Conservation (phyloP, 2,888 invertebrate species). For the Salticus scenicus region DNA sequence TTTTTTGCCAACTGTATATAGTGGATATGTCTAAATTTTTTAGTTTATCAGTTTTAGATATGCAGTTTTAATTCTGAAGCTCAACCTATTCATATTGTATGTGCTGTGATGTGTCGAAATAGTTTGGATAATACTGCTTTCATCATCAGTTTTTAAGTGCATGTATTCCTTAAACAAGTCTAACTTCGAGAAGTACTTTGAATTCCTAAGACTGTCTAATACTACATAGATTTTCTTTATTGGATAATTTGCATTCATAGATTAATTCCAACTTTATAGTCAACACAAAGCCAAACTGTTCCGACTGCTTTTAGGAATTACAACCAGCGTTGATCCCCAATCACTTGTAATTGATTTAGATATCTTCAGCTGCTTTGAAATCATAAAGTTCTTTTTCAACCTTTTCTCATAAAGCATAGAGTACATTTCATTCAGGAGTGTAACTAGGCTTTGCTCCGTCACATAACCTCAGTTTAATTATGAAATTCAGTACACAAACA, state of each 20-base stretch:
- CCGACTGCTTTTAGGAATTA: not conserved
- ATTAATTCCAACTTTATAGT: constrained; percentile 22
- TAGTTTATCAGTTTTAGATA: no score
- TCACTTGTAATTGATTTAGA: not conserved
- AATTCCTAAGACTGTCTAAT: not conserved
- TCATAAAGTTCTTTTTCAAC: not conserved
- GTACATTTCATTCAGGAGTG: not conserved
- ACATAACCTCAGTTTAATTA: not conserved
- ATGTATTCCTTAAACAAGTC: constrained; percentile 22
- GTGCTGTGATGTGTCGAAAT: not conserved
- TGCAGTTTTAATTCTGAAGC: not conserved
- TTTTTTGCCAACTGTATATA: no score
- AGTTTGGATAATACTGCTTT: not conserved
- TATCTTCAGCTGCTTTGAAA: not conserved
- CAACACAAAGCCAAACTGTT: constrained; percentile 12
- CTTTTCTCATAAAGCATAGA: not conserved
- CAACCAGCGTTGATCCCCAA: constrained; percentile 2
- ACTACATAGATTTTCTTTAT: not conserved
- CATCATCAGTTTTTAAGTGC: constrained; percentile 7
- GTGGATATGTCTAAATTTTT: no score
- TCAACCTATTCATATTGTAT: not conserved
- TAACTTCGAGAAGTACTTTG: not conserved
- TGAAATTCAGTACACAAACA: constrained; percentile 4
- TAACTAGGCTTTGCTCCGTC: not conserved
- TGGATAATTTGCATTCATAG: not conserved